Conservation (phyloP, 1,140 invertebrate genomes). For the Mya arenaria region DNA sequence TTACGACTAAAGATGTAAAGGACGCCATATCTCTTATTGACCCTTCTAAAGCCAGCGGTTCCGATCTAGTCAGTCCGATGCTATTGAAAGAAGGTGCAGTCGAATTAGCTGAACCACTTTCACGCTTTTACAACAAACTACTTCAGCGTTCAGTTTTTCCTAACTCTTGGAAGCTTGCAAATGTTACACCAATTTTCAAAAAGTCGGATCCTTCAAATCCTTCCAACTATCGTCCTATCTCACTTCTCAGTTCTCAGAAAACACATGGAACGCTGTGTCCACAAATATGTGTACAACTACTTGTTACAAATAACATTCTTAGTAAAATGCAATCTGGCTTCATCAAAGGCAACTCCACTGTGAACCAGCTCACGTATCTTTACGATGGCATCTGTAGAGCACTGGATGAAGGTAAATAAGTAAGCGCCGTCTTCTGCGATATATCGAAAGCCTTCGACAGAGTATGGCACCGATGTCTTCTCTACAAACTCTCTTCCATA, state of each 20-base stretch:
- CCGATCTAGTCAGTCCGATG: constrained; percentile 1
- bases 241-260: constrained; percentile 20
- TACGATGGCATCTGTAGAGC: too few relatives aligned
- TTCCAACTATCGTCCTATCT: constrained; percentile 4
- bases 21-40: not conserved
- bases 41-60: not conserved
- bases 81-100: constrained; percentile 2
- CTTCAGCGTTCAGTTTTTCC: not conserved
- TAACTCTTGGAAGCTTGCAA: not conserved
- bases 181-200: constrained; percentile 19
- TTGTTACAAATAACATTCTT: not conserved
- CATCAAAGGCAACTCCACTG: constrained; percentile 15
- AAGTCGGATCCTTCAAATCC: constrained; percentile 15
- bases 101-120: not conserved
- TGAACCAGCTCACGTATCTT: not conserved
- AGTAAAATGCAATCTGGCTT: constrained; percentile 12
- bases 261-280: constrained; percentile 21
- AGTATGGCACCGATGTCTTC: too few relatives aligned
- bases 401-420: too few relatives aligned
- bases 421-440: too few relatives aligned
- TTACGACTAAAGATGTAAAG: not conserved
- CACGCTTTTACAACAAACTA: constrained; percentile 3
- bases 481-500: too few relatives aligned
- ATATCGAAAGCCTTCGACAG: too few relatives aligned
- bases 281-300: constrained; percentile 9